Base-by-base conservation (phyloP, 1,140 invertebrate genomes). In the Paraescarpia echinospica region DNA sequence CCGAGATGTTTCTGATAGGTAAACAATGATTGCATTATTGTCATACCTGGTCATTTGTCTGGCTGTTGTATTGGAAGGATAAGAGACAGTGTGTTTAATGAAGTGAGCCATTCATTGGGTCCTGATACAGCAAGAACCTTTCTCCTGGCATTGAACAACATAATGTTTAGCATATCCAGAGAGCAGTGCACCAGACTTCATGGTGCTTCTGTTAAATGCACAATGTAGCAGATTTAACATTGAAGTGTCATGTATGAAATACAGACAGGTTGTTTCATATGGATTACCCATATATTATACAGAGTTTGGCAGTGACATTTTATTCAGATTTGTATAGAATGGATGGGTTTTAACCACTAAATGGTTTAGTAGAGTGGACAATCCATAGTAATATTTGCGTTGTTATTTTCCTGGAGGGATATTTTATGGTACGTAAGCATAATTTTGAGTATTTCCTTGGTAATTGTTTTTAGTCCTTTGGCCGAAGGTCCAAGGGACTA, bases 21-120 rank as follows among this genome's bases (percentile, higher is more conserved):
- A 77, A 18, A 77, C 18, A 77, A 77, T 41, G 4, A 41, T 77
- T 77, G 22, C 22, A 18, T 77, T 77, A 31, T 77, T 77, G 59
- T 77, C 27, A 77, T 31, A 77, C 59, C 59, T 77, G 59, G 59
- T 77, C 59, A 77, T 77, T 77, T 77, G 59, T 27, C 18, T 77
- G 14, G 22, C 59, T 77, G 59, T 77, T 31, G 59, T 31, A 77
- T 77, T 12, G 59, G 59, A 31, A 77, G 59, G 90, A 91, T 35
- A 91, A 91, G 12, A 41, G n/a, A 14, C 90, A 91, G 35, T 91
- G n/a, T 91, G 34, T 33, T 31, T 91, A 14, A 41, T 91, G n/a
- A 41, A 91, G 35, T 27, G 34, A 35, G 90, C 12, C 35, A 22
- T 35, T 35, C 34, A 77, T 77, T 91, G 18, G 22, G 18, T 35